Evolutionary conservation across 2,888 invertebrate species (phyloP).

Genomic region (Ichneumoninae sp.): DNA sequence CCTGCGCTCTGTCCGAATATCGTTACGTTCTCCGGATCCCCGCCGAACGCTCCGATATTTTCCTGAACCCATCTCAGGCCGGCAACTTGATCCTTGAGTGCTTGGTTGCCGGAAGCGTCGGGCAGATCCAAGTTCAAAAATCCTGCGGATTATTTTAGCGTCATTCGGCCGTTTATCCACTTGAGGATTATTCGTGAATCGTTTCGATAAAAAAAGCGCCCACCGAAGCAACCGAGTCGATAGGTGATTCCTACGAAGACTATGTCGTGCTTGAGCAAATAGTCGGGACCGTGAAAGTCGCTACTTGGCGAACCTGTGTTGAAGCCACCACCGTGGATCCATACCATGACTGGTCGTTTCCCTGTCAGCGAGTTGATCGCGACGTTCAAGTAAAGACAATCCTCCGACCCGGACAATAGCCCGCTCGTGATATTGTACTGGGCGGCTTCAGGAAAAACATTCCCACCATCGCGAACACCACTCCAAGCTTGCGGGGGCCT

Average conservation of each 20-base stretch:
- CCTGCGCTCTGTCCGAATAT: slow-evolving; percentile 77
- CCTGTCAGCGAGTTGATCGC: slow-evolving; percentile 62
- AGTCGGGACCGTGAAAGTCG: slow-evolving; percentile 69
- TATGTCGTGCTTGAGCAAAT: slow-evolving; percentile 70
- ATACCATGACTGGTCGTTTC: slow-evolving; percentile 72
- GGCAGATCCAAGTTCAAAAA: slow-evolving; percentile 77
- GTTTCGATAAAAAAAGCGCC: neutral
- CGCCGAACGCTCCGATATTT: slow-evolving; percentile 77
- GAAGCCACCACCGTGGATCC: slow-evolving; percentile 74
- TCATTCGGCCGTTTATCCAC: neutral
- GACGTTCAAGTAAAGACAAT: slow-evolving; percentile 73
- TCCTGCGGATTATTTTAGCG: slow-evolving; percentile 20
- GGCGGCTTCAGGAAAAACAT: neutral
- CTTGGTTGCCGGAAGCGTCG: slow-evolving; percentile 78
- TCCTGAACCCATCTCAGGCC: slow-evolving; percentile 77
- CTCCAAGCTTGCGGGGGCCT: slow-evolving; percentile 67
- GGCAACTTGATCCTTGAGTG: slow-evolving; percentile 76
- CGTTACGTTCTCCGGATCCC: slow-evolving; percentile 77
- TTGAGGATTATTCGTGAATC: neutral
- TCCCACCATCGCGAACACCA: slow-evolving; percentile 66
- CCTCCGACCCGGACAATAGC: slow-evolving; percentile 62
- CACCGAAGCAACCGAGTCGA: slow-evolving; percentile 71
- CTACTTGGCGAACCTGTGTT: slow-evolving; percentile 55
- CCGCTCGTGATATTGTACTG: slow-evolving; percentile 7
- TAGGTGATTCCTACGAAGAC: slow-evolving; percentile 71